These are phyloP conservation scores for Neria commutata DNA, from an alignment of 2,888 invertebrate species.

Conservation along the genomic window DNA sequence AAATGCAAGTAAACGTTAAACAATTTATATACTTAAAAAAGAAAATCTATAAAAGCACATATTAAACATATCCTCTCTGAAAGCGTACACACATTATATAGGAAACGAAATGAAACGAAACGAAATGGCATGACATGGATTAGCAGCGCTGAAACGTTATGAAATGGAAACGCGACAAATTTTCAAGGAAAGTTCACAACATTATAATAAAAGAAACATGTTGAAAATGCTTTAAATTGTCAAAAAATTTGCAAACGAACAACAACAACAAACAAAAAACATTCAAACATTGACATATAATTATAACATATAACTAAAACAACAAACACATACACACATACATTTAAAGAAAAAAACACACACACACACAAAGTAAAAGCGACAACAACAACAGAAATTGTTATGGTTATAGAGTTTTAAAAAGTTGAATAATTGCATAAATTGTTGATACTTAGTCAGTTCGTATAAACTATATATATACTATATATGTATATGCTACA, in stretches of 20 bases:
- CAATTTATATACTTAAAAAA: conserved; percentile 44
- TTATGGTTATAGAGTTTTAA: conserved; percentile 56
- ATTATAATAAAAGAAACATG: not conserved
- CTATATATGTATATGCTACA: conserved; percentile 29
- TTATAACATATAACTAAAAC: no score
- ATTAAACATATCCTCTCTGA: conserved; percentile 34
- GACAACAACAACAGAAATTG: conserved; percentile 44
- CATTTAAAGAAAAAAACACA: conserved; percentile 31
- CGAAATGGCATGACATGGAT: not conserved
- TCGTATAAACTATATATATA: conserved; percentile 44
- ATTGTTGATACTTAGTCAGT: conserved; percentile 58
- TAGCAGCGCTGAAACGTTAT: no score
- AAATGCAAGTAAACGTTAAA: conserved; percentile 40
- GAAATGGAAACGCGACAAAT: not conserved
- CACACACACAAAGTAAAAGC: conserved; percentile 26
- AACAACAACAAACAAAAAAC: conserved; percentile 24
- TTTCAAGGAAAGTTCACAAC: not conserved
- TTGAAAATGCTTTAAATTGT: no score
- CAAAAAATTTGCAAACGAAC: no score
- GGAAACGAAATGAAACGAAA: not conserved
- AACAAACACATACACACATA: conserved; percentile 27
- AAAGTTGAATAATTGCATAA: conserved; percentile 58
- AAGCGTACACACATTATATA: conserved; percentile 3
- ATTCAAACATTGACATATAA: conserved; percentile 32
- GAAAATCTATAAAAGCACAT: conserved; percentile 22